phyloP scores from a whole-genome alignment of 2,888 invertebrate genomes.

The Mantis religiosa region DNA sequence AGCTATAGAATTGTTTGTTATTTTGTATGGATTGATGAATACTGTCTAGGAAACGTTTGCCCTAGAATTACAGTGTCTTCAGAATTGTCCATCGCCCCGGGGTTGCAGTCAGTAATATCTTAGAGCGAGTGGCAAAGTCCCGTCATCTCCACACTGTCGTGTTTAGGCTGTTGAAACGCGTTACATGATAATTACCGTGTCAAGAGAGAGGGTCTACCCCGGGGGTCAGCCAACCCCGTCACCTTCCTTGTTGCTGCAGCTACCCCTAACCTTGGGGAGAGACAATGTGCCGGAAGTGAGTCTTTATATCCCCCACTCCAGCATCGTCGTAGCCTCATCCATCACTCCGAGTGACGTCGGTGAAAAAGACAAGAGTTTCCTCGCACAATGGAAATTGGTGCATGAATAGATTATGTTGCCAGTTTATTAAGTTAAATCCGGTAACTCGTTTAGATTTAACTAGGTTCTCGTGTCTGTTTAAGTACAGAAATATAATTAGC shows the following conservation, averaged over 20 bases:
- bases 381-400: not conserved
- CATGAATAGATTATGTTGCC: not conserved
- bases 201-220: constrained; percentile 11
- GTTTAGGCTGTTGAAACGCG: constrained; percentile 11
- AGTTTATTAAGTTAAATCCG: not conserved
- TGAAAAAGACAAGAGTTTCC: not conserved
- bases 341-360: constrained; percentile 22
- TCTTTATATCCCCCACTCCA: constrained; percentile 16
- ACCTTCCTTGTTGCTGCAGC: not conserved
- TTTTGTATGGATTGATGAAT: no score
- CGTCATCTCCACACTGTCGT: not conserved
- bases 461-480: not conserved
- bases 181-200: constrained; percentile 25
- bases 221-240: not conserved
- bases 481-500: not conserved
- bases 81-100: not conserved
- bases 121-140: not conserved
- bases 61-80: not conserved
- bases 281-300: constrained; percentile 23
- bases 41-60: no score
- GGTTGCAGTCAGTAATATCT: not conserved
- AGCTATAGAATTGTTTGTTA: no score
- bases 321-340: constrained; percentile 13
- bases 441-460: not conserved
- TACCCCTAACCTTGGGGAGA: constrained; percentile 11